Evolutionary conservation across 2,797 vertebrate genomes (phyloP).

Genomic region (Semaprochilodus insignis): DNA sequence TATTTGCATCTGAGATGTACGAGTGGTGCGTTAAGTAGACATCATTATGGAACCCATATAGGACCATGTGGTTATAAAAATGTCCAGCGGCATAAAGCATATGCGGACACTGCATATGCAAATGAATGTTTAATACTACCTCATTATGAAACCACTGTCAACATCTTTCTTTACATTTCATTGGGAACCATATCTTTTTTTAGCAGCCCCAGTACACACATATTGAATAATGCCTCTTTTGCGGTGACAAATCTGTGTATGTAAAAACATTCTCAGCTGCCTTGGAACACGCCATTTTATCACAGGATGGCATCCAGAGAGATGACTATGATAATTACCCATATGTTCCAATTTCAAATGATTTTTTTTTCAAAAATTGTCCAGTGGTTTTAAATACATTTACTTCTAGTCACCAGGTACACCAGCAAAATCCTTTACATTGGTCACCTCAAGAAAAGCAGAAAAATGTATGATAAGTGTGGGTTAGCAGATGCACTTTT

Average conservation of each 20-base stretch:
- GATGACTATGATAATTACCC: not conserved
- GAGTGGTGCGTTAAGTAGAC: constrained; percentile 51
- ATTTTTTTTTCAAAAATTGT: not conserved
- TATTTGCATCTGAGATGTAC: constrained; percentile 16
- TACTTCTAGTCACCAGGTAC: not conserved
- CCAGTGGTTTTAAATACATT: not conserved
- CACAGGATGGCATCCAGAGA: not conserved
- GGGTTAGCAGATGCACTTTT: not conserved
- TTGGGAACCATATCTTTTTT: constrained; percentile 59
- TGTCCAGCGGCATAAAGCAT: constrained; percentile 71
- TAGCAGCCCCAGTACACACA: constrained; percentile 46
- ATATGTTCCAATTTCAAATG: not conserved
- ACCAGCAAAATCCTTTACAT: not conserved
- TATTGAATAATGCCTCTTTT: constrained; percentile 39
- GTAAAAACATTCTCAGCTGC: constrained; percentile 19
- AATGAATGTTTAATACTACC: constrained; percentile 75
- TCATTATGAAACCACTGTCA: constrained; percentile 74
- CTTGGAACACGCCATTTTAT: not conserved
- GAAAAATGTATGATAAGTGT: not conserved
- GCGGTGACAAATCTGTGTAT: constrained; percentile 34
- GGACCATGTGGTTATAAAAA: constrained; percentile 74
- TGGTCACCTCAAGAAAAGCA: not conserved
- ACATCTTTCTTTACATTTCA: constrained; percentile 75
- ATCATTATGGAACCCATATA: constrained; percentile 73
- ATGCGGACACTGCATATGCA: constrained; percentile 74